Evolutionary conservation across 2,797 vertebrate species (phyloP).

Genomic region (Parotocinclus haroldoi): DNA sequence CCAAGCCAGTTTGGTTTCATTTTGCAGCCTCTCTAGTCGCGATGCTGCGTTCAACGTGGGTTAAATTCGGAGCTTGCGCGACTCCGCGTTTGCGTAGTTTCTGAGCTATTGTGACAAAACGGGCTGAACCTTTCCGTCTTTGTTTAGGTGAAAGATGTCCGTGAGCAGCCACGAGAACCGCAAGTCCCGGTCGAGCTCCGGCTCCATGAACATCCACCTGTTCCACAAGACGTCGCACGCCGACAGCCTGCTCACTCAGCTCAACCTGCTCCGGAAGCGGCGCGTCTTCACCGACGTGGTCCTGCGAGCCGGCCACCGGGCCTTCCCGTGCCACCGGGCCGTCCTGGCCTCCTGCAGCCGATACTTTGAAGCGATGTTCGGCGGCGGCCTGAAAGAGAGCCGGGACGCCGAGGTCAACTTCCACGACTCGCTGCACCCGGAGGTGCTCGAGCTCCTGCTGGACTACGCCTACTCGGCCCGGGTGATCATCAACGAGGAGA

Average conservation of each 20-base stretch:
- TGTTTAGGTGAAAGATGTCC: constrained; percentile 67
- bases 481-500: constrained; percentile 82
- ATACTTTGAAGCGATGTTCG: constrained; percentile 86
- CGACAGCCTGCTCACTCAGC: constrained; percentile 80
- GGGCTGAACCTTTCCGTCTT: too few species aligned
- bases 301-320: constrained; percentile 71
- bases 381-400: constrained; percentile 77
- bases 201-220: constrained; percentile 85
- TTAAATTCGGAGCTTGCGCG: too few species aligned
- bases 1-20: too few species aligned
- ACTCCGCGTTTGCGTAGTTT: too few species aligned
- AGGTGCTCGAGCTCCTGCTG: constrained; percentile 80
- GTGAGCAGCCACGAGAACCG: constrained; percentile 83
- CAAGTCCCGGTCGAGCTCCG: constrained; percentile 82
- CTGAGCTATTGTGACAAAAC: too few species aligned
- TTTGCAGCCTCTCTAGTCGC: too few species aligned
- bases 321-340: constrained; percentile 79
- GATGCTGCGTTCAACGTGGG: too few species aligned
- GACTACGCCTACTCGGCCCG: constrained; percentile 82
- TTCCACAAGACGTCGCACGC: constrained; percentile 83
- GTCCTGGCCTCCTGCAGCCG: constrained; percentile 82
- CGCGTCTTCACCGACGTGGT: constrained; percentile 78
- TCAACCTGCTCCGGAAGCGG: constrained; percentile 78
- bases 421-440: constrained; percentile 78
- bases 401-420: constrained; percentile 78